Evolutionary conservation across 2,888 invertebrate species (phyloP), one percentile per base, ranked within the genome.

Genomic region (Ctenicera cuprea): DNA sequence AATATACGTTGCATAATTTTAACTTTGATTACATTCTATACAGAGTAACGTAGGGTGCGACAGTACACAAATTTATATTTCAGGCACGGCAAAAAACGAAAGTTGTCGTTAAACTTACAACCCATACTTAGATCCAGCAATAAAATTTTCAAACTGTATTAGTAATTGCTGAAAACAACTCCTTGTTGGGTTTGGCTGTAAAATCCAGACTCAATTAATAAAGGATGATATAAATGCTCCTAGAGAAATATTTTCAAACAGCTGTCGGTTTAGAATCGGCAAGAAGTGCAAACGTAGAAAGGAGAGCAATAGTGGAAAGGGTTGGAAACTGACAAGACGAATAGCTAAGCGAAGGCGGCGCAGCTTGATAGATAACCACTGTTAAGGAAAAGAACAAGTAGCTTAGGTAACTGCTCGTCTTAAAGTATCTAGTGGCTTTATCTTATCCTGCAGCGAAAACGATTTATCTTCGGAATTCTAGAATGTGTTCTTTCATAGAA

Each of bases 321-420:
- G 69, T 59, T 33, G 54, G 66, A 48, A 66, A 61, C 62, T 67
- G 74, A 74, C 74, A 74, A 74, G 74, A 74, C 71, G 52, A 66
- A 74, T 74, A 67, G 74, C 71, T 74, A 67, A 74, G 74, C 61
- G 74, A 74, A 81, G 83, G 82, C 81, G 81, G 81, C 78, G 77
- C 80, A 74, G 80, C 79, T 83, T 84, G 85, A 84, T 85, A 83
- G 83, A 84, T 84, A 84, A 84, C 84, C 81, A 80, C 80, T 81
- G 83, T 83, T 83, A 82, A 75, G 77, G 77, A 82, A 82, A 82
- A 83, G 83, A 83, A 82, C 83, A 82, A 76, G 78, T 68, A 66
- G 73, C 68, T 72, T 76, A 79, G 79, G 77, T 79, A 79, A 78
- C 77, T 75, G 77, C 61, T 67, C 75, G 75, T 77, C 79, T 79